Conservation (phyloP, 2,888 invertebrate genomes). For the Ditula angustiorana region DNA sequence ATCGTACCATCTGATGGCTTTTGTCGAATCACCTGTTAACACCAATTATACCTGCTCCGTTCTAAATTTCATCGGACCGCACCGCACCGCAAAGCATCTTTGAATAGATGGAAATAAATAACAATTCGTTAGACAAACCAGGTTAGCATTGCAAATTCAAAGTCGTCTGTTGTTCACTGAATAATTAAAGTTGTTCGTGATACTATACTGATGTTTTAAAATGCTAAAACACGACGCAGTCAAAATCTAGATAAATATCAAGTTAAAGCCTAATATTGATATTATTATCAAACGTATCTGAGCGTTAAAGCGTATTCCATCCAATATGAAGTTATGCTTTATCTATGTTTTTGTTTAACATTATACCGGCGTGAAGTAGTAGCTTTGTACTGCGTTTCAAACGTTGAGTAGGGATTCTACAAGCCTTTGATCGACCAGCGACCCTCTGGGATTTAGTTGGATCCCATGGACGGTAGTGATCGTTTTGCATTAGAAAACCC, state of each 20-base stretch:
- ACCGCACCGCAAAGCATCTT: background rate
- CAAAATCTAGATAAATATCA: background rate
- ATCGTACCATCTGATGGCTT: background rate
- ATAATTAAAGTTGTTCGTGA: constrained; percentile 6
- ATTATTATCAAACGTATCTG: no score
- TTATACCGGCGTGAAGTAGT: no score
- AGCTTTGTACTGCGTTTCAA: no score
- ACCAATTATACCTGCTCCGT: background rate
- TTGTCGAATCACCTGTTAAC: constrained; percentile 10
- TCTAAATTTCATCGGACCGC: constrained; percentile 6
- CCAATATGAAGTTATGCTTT: no score
- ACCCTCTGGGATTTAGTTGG: no score
- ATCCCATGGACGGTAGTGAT: no score
- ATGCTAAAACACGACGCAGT: background rate
- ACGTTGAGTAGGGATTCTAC: no score
- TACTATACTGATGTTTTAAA: background rate
- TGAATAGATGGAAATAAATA: constrained; percentile 18
- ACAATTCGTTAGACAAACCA: constrained; percentile 3
- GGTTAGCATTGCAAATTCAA: constrained; percentile 11
- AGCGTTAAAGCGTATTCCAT: no score
- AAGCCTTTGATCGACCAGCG: no score
- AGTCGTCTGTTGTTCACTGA: constrained; percentile 1
- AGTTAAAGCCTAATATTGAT: no score
- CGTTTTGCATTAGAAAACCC: no score
- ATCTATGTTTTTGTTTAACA: no score